Conservation (phyloP, 2,113 vertebrate genomes). For the Megaleporinus macrocephalus region DNA sequence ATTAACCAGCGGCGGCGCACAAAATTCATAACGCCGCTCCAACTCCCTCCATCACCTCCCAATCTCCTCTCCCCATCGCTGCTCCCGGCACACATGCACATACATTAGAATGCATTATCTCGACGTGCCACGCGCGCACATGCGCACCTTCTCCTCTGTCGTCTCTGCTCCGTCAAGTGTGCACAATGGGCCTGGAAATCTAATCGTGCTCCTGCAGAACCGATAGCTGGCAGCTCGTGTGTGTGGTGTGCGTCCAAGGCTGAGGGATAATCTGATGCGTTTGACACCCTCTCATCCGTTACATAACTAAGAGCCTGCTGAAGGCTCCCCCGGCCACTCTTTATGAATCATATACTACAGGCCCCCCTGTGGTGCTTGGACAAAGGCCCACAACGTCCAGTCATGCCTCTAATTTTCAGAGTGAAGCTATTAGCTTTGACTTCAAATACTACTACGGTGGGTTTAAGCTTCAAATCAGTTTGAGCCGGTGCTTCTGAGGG, state of each 20-base stretch:
- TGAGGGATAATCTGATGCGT: constrained; percentile 25
- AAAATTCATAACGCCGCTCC: background rate
- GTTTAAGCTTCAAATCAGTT: background rate
- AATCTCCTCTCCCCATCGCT: background rate
- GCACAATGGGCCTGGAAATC: constrained; percentile 3
- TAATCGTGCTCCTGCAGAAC: background rate
- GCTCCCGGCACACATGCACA: background rate
- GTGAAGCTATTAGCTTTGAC: background rate
- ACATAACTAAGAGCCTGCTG: constrained; percentile 10
- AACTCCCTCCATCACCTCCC: background rate
- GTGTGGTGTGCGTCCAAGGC: constrained; percentile 3
- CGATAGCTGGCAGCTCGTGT: constrained; percentile 19
- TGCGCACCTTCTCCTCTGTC: background rate
- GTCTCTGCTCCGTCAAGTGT: background rate
- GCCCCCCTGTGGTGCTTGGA: background rate
- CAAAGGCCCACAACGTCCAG: background rate
- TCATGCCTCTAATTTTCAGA: background rate
- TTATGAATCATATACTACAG: constrained; percentile 25
- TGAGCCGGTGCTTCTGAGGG: background rate
- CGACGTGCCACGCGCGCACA: background rate
- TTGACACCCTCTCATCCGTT: constrained; percentile 14
- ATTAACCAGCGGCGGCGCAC: background rate
- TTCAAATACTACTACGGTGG: background rate
- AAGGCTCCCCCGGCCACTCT: constrained; percentile 4
- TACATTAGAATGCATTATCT: constrained; percentile 10